These are phyloP conservation scores for Plectrocnemia conspersa DNA, from an alignment of 1,140 invertebrate species.

Conservation along the genomic window DNA sequence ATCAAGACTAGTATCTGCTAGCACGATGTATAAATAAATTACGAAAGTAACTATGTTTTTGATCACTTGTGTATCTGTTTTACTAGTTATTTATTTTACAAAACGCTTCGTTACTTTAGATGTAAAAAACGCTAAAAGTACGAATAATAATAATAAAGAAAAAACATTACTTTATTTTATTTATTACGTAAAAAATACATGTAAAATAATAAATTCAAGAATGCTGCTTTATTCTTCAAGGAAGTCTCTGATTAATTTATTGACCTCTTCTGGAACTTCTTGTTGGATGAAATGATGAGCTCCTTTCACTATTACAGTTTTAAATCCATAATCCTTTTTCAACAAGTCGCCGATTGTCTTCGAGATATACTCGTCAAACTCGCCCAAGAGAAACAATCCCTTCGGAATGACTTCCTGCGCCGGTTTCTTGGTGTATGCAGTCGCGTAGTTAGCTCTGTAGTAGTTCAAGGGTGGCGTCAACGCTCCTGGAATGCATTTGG, in stretches of 20 bases:
- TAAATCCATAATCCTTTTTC: constrained; percentile 41
- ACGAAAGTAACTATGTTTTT: no score
- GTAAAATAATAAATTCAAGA: background rate
- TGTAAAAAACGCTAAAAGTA: no score
- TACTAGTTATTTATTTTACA: no score
- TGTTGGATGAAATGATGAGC: constrained; percentile 57
- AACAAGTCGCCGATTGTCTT: constrained; percentile 42
- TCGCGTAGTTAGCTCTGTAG: constrained; percentile 49
- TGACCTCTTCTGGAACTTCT: constrained; percentile 52
- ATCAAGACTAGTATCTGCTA: no score
- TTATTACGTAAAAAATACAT: background rate
- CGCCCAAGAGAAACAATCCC: constrained; percentile 53
- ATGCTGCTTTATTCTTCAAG: constrained; percentile 34
- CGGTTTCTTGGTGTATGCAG: background rate
- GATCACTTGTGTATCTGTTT: no score
- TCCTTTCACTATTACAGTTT: constrained; percentile 44
- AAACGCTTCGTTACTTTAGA: no score
- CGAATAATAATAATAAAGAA: no score
- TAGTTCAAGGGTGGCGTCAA: constrained; percentile 58
- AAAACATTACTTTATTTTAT: no score
- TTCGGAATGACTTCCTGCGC: background rate
- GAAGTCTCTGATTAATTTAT: constrained; percentile 52
- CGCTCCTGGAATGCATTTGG: constrained; percentile 53
- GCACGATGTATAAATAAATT: no score
- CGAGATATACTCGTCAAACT: constrained; percentile 48